Conservation (phyloP, 2,888 invertebrate genomes). For the Sclerodermus sp. region DNA sequence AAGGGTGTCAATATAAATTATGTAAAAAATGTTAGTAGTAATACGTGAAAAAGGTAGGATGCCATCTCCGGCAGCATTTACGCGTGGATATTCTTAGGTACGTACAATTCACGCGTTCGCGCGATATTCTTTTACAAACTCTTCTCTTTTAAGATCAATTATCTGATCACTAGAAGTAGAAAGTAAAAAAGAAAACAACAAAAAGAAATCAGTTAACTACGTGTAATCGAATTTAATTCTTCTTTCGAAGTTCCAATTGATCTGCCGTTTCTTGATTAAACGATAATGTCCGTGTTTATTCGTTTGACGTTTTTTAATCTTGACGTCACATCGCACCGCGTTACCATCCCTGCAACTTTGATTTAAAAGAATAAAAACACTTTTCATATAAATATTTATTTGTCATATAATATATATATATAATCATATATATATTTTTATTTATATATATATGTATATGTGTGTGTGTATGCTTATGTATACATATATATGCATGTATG, state of each 20-base stretch:
- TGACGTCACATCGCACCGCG: slow-evolving; percentile 44
- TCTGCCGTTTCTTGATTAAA: not conserved
- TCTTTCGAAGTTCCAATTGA: not conserved
- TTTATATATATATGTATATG: slow-evolving; percentile 25
- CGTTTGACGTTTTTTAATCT: not conserved
- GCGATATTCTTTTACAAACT: too few relatives aligned
- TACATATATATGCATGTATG: slow-evolving; percentile 27
- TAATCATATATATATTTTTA: slow-evolving; percentile 19
- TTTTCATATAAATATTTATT: slow-evolving; percentile 47
- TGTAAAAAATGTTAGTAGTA: slow-evolving; percentile 44
- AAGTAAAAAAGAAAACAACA: not conserved
- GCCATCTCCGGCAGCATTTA: slow-evolving; percentile 28
- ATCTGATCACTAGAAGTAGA: too few relatives aligned
- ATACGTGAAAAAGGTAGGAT: slow-evolving; percentile 41
- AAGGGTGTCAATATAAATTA: slow-evolving; percentile 32
- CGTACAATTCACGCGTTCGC: too few relatives aligned
- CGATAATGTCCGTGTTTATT: not conserved
- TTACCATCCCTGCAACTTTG: slow-evolving; percentile 48
- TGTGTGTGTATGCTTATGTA: slow-evolving; percentile 8
- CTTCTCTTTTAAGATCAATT: too few relatives aligned
- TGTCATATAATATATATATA: slow-evolving; percentile 18
- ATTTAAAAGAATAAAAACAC: slow-evolving; percentile 17
- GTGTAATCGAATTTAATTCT: too few relatives aligned
- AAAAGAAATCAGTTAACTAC: too few relatives aligned
- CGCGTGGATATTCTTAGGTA: too few relatives aligned